Percentiles rank a stretch among this genome's conserved stretches.
phyloP scores from a whole-genome alignment of 2,888 invertebrate species.

The Seladonia tumulorum region DNA sequence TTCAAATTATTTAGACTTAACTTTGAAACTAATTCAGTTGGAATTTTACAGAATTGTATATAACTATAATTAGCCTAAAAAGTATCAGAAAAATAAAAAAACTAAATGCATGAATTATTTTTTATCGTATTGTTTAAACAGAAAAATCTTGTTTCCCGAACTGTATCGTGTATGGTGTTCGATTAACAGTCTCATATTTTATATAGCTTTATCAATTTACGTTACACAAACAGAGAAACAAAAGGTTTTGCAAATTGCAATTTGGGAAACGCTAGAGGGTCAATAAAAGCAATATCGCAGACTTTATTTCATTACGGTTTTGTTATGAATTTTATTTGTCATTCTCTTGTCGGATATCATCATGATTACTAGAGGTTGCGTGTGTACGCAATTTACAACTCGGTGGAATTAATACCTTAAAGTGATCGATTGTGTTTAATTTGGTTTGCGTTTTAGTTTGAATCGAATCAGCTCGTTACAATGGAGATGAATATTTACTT shows the following conservation, averaged over 20 bases:
- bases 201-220: too few relatives aligned
- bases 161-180: too few relatives aligned
- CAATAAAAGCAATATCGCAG: too few relatives aligned
- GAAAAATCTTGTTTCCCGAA: too few relatives aligned
- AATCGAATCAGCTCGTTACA: slow-evolving; percentile 2
- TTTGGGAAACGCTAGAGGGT: too few relatives aligned
- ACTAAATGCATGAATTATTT: too few relatives aligned
- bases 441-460: not conserved
- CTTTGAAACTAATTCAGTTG: not conserved
- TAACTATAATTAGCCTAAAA: not conserved
- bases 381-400: not conserved
- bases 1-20: not conserved
- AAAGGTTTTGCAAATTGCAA: too few relatives aligned
- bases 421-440: not conserved
- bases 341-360: not conserved
- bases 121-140: too few relatives aligned
- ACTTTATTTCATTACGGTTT: not conserved
- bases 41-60: not conserved
- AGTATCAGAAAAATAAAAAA: too few relatives aligned
- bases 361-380: not conserved
- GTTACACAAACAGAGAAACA: too few relatives aligned
- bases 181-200: too few relatives aligned
- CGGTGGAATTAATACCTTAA: not conserved
- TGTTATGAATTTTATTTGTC: not conserved
- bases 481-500: not conserved